Conservation (phyloP, 2,888 invertebrate species). For the Amphipyra tragopoginis region DNA sequence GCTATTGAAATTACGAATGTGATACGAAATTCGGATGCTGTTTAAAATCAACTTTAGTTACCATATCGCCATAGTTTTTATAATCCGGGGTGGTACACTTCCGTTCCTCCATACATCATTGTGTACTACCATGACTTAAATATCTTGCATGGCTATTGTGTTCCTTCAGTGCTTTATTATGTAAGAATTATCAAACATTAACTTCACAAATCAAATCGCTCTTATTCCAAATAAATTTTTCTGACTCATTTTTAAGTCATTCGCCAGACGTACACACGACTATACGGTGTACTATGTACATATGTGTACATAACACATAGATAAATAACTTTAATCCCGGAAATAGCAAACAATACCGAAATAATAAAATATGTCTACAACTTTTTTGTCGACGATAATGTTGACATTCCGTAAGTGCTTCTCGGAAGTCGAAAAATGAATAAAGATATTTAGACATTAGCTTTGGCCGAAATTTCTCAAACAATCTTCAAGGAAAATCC, state of each 20-base stretch:
- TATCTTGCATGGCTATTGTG: conserved; percentile 14
- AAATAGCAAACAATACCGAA: too few relatives aligned
- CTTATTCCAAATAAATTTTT: too few relatives aligned
- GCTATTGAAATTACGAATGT: too few relatives aligned
- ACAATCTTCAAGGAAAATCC: conserved; percentile 19
- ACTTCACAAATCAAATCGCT: too few relatives aligned
- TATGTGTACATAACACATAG: too few relatives aligned
- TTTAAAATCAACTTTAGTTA: neutral
- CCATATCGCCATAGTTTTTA: neutral
- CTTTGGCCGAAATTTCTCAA: conserved; percentile 19
- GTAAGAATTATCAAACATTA: neutral
- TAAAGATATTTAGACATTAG: conserved; percentile 16
- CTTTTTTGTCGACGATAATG: neutral
- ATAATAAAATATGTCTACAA: neutral
- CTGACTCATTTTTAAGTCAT: too few relatives aligned
- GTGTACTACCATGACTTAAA: conserved; percentile 20
- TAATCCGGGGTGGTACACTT: conserved; percentile 10
- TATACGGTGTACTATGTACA: too few relatives aligned
- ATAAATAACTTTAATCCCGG: too few relatives aligned
- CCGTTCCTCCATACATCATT: conserved; percentile 29
- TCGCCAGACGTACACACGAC: too few relatives aligned
- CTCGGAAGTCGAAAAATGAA: neutral
- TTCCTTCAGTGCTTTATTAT: neutral
- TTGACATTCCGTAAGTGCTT: conserved; percentile 12
- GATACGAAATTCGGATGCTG: too few relatives aligned